Evolutionary conservation across 2,797 vertebrate genomes (phyloP).

Genomic region (Xenopus petersii): DNA sequence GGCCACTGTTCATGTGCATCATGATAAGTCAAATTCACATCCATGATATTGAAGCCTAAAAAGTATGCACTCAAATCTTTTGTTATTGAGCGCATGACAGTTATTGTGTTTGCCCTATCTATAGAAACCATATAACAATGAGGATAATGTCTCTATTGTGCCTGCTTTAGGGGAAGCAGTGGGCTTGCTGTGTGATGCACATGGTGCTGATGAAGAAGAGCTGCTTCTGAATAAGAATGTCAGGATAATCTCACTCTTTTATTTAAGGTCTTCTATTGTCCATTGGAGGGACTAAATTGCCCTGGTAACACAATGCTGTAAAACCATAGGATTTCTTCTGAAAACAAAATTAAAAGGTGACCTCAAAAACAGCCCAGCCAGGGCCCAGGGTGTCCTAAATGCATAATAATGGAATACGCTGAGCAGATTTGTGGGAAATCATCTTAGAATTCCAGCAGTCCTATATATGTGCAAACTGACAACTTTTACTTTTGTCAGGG

Average conservation of each 20-base stretch:
- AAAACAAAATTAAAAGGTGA: too few relatives aligned
- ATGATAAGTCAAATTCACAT: slow-evolving; percentile 1
- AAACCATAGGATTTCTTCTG: too few relatives aligned
- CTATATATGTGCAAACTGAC: too few relatives aligned
- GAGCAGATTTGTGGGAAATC: too few relatives aligned
- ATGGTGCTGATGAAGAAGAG: slow-evolving; percentile 16
- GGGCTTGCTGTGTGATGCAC: slow-evolving; percentile 33
- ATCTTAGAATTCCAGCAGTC: too few relatives aligned
- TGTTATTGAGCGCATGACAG: background rate
- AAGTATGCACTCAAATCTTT: background rate
- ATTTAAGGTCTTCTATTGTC: slow-evolving; percentile 11
- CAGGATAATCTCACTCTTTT: slow-evolving; percentile 16
- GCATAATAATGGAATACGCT: too few relatives aligned
- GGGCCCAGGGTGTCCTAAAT: too few relatives aligned
- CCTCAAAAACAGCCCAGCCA: too few relatives aligned
- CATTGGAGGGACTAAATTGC: background rate
- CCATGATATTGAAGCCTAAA: background rate
- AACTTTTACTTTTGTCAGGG: too few relatives aligned
- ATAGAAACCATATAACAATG: slow-evolving; percentile 26
- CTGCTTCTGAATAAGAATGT: slow-evolving; percentile 15
- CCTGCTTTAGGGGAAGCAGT: slow-evolving; percentile 18
- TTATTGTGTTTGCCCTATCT: slow-evolving; percentile 25
- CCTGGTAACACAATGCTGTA: too few relatives aligned
- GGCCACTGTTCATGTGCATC: background rate
- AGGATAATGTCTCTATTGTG: slow-evolving; percentile 31